Evolutionary conservation across 2,113 vertebrate species (phyloP).

Genomic region (Azemiops feae): DNA sequence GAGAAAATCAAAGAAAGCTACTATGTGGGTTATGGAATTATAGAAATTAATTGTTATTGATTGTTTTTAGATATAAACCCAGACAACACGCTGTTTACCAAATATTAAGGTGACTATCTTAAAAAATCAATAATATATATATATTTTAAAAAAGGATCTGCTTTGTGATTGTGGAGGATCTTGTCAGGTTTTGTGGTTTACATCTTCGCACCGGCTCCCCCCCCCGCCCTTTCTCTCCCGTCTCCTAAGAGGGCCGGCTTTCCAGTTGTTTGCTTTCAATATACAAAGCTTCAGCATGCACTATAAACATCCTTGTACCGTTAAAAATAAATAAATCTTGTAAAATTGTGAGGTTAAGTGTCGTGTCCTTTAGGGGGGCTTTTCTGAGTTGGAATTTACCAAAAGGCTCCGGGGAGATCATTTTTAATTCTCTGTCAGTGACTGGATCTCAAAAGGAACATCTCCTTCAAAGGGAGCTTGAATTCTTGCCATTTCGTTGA

Average conservation of each 20-base stretch:
- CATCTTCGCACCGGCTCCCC: fast-evolving
- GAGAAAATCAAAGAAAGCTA: no score
- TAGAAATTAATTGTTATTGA: no score
- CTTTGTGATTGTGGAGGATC: not conserved
- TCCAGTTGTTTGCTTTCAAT: not conserved
- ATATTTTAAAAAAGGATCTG: not conserved
- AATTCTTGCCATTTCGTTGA: not conserved
- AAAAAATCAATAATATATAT: no score
- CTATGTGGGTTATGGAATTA: no score
- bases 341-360: slow-evolving; percentile 1
- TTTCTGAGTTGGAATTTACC: slow-evolving; percentile 18
- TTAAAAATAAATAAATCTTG: not conserved
- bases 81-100: no score
- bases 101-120: no score
- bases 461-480: not conserved
- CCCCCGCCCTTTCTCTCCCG: not conserved
- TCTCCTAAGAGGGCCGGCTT: not conserved
- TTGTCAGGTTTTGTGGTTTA: fast-evolving
- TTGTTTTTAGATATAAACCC: no score
- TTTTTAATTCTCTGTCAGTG: not conserved
- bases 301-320: slow-evolving; percentile 7
- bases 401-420: slow-evolving; percentile 18
- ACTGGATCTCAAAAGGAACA: not conserved
- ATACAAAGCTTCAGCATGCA: not conserved
- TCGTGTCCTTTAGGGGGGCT: not conserved